Conservation (phyloP, 1,140 invertebrate genomes). For the Potamilus streckersoni region DNA sequence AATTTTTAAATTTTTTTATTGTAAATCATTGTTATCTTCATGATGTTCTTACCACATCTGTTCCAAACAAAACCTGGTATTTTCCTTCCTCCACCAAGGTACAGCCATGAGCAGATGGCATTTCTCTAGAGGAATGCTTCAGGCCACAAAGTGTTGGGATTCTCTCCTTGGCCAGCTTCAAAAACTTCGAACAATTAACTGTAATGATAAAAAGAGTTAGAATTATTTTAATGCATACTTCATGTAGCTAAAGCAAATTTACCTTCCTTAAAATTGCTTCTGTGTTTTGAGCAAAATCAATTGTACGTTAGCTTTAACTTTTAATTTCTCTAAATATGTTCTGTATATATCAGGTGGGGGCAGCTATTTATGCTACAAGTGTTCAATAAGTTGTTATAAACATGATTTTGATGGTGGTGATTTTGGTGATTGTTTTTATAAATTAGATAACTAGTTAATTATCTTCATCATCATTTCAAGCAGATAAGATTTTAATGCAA, state of each 20-base stretch:
- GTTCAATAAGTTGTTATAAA: no score
- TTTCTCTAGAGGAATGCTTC: constrained; percentile 64
- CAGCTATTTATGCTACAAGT: no score
- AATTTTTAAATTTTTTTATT: not conserved
- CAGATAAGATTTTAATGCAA: no score
- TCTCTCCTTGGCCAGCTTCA: constrained; percentile 72
- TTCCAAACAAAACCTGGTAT: constrained; percentile 47
- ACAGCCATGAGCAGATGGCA: constrained; percentile 45
- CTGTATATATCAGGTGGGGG: no score
- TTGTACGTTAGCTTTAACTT: no score
- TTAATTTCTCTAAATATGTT: no score
- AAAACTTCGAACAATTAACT: constrained; percentile 81
- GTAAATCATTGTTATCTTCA: not conserved
- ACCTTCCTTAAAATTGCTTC: no score
- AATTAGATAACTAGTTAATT: no score
- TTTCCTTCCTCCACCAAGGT: constrained; percentile 25
- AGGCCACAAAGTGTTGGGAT: constrained; percentile 82
- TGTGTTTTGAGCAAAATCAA: no score
- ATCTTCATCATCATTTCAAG: no score
- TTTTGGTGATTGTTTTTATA: no score
- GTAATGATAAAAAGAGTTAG: constrained; percentile 18
- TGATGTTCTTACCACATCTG: constrained; percentile 39
- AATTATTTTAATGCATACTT: not conserved
- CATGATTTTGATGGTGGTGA: no score
- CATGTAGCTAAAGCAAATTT: not conserved